Evolutionary conservation across 2,797 vertebrate genomes (phyloP).

Genomic region (Myotis myotis): DNA sequence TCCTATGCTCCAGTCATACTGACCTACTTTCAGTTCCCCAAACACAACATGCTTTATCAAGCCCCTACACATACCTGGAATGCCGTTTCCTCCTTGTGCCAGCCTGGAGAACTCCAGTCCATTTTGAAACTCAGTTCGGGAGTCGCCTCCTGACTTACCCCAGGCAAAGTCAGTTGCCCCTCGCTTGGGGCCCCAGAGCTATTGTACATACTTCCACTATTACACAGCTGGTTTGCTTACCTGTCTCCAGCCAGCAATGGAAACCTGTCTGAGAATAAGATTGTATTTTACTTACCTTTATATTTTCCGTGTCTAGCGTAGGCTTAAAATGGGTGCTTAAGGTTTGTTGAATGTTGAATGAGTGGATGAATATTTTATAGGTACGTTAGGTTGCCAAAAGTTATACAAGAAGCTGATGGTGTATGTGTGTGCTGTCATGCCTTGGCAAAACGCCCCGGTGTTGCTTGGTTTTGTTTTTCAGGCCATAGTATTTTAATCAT

Average conservation of each 20-base stretch:
- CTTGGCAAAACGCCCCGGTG: not conserved
- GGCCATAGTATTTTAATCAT: constrained; percentile 1
- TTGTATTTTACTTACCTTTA: constrained; percentile 30
- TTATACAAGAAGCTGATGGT: not conserved
- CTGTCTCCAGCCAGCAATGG: not conserved
- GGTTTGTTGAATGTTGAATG: not conserved
- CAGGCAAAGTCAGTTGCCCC: not conserved
- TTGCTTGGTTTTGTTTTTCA: not conserved
- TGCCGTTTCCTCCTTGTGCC: not conserved
- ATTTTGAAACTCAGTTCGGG: constrained; percentile 40
- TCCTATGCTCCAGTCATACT: not conserved
- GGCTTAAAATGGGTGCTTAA: constrained; percentile 24
- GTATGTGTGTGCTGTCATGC: not conserved
- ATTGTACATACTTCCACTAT: not conserved
- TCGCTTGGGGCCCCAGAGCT: not conserved
- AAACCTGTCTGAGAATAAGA: constrained; percentile 25
- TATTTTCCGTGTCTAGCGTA: not conserved
- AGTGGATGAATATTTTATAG: constrained; percentile 6
- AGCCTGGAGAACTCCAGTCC: constrained; percentile 9
- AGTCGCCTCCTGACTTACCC: not conserved
- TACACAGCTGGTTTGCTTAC: not conserved
- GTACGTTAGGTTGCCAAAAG: not conserved
- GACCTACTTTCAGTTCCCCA: constrained; percentile 63
- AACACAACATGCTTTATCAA: constrained; percentile 51
- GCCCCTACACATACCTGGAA: constrained; percentile 27